Evolutionary conservation across 2,888 invertebrate species (phyloP), one percentile per base, ranked within the genome.

Genomic region (Drosophila borealis): DNA sequence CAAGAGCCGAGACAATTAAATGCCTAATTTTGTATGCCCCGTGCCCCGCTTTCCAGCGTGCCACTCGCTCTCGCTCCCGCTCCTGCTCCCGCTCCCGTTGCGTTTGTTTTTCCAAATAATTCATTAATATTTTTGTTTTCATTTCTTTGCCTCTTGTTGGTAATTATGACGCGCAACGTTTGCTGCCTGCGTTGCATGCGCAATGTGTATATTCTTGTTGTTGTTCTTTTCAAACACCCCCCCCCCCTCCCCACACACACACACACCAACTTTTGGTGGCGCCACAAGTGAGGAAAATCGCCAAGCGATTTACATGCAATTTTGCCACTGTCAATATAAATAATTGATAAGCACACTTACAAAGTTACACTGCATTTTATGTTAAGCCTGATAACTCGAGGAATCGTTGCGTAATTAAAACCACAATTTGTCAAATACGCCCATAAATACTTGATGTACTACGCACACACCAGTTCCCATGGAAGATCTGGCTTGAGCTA

Each of bases 81-180:
- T 13, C 21, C 13, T 19, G 29, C 5, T 6, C 54, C 34, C 68
- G 63, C 45, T 57, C 73, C 66, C 68, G 62, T 74, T 70, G 60
- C 66, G 63, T 74, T 89, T 84, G 74, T 82, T 89, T 91, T 91
- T 91, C 91, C 91, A 88, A 90, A 90, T 91, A 91, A 91, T 91
- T 91, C 91, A 91, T 91, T 91, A 91, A 91, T 91, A 91, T 91
- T 91, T 90, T 55, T 71, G 46, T 68, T 65, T 67, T 63, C 51
- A 63, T 80, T 59, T 60, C 34, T 67, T 34, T 67, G 13, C 55
- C 34, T 42, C 8, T 48, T 14, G 51, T 57, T 72, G 85, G 85
- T 90, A 89, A 90, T 90, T 91, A 88, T 90, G 90, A 89, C 74
- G 90, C 81, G 74, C 87, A 74, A 75, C 88, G 85, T 75, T 69